Base-by-base conservation (phyloP, 2,797 vertebrate genomes). In the Craterocephalus amniculus region DNA sequence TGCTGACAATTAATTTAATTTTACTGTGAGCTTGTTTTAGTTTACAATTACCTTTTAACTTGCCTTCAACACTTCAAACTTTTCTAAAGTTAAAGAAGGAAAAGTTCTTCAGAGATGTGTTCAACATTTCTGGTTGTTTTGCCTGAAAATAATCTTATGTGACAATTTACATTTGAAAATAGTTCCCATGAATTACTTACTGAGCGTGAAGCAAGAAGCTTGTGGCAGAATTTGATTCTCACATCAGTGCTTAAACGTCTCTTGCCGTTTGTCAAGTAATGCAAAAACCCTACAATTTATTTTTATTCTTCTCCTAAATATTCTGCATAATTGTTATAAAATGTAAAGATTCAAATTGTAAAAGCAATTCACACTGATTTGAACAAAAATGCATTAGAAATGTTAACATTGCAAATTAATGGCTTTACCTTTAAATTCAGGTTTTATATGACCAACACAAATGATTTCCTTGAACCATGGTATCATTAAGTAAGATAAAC, bases 101-200 rank as follows among this genome's bases (percentile, higher is more conserved):
- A 52, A 27, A 14, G 14, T 52, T 64, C 1, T 49, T 20, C 5
- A 2, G 7, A 18, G 27, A 29, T 9, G 2, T 57, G 7, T 29
- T 55, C 14, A 32, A 14, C 31, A 58, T 26, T 24, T 63, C 24
- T 26, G 38, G 13, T 38, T 29, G 29, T 16, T 62, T 63, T 66
- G 20, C 10, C 32, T 55, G 62, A 71, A 65, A 57, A 26, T 63
- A 67, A 76, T 67, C 10, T 14, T 24, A 60, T 56, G 31, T 70
- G 65, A 78, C 52, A 63, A 18, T 45, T 36, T 58, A 20, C 14
- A 5, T 11, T 62, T 24, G 26, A 56, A 79, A 76, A 45, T 27
- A 13, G 27, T 20, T 56, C 31, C 18, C 3, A 55, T 60, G 71
- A 57, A 63, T 51, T 10, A 43, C 14, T 58, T 68, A 24, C 67